phyloP scores from a whole-genome alignment of 2,797 vertebrate species.

The Sylvia borin region DNA sequence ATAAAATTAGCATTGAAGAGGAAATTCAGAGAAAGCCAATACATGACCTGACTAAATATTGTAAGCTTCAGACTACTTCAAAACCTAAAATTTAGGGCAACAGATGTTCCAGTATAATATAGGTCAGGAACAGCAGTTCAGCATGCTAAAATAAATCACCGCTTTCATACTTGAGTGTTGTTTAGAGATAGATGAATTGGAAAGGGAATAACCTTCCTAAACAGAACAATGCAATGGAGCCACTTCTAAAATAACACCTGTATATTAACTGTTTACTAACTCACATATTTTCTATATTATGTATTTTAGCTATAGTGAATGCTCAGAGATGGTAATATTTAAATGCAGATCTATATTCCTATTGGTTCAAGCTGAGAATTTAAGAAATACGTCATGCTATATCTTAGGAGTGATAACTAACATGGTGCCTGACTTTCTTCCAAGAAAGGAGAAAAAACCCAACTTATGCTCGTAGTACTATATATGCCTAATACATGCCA shows the following conservation, averaged over 20 bases:
- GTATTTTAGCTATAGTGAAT: background rate
- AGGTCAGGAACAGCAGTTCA: constrained; percentile 30
- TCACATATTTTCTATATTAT: background rate
- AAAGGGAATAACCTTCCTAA: constrained; percentile 7
- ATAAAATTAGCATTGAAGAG: background rate
- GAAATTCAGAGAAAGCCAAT: background rate
- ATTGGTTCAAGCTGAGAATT: background rate
- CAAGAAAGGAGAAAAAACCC: background rate
- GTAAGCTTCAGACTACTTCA: background rate
- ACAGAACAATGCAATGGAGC: background rate
- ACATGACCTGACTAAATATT: background rate
- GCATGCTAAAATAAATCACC: constrained; percentile 28
- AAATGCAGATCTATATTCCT: background rate
- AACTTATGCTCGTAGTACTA: background rate
- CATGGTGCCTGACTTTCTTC: background rate
- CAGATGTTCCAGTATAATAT: constrained; percentile 46
- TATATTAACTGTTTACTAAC: constrained; percentile 20
- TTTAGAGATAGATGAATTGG: constrained; percentile 12
- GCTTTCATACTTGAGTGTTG: constrained; percentile 15
- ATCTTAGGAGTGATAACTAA: background rate
- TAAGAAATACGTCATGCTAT: background rate
- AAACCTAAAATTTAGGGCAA: constrained; percentile 29
- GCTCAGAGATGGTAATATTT: background rate
- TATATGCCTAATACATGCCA: background rate
- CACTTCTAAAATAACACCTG: constrained; percentile 6